phyloP scores from a whole-genome alignment of 2,113 vertebrate species.

The Serinus canaria region DNA sequence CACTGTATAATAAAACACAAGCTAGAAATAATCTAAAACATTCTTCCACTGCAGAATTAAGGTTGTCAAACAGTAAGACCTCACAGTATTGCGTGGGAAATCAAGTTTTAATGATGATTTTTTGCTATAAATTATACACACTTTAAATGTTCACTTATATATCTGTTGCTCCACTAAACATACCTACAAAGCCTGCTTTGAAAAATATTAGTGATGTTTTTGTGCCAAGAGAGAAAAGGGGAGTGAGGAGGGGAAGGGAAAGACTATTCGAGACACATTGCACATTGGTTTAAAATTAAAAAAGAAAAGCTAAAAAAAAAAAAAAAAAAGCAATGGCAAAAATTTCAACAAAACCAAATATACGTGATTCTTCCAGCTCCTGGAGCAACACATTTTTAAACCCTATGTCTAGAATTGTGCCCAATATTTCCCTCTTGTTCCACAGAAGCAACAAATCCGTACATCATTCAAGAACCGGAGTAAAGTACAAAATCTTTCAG shows the following conservation, averaged over 20 bases:
- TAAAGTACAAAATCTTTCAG: not conserved
- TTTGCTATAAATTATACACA: not conserved
- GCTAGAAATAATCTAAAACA: constrained; percentile 22
- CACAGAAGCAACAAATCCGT: not conserved
- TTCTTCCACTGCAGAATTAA: not conserved
- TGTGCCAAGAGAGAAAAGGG: not conserved
- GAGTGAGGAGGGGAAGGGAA: not conserved
- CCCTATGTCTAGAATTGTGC: not conserved
- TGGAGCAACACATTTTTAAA: not conserved
- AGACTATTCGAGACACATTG: not conserved
- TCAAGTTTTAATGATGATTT: not conserved
- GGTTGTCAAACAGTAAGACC: constrained; percentile 2
- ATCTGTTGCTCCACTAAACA: not conserved
- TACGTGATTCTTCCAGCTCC: not conserved
- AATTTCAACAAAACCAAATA: not conserved
- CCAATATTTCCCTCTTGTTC: not conserved
- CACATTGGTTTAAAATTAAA: not conserved
- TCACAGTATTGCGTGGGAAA: not conserved
- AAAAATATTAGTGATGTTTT: not conserved
- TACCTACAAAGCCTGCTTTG: not conserved
- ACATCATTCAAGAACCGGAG: not conserved
- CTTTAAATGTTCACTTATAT: not conserved
- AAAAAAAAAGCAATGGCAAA: not conserved
- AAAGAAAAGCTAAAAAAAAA: not conserved
- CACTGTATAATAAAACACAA: not conserved